phyloP scores from a whole-genome alignment of 1,140 invertebrate species.

The Eufriesea mexicana region DNA sequence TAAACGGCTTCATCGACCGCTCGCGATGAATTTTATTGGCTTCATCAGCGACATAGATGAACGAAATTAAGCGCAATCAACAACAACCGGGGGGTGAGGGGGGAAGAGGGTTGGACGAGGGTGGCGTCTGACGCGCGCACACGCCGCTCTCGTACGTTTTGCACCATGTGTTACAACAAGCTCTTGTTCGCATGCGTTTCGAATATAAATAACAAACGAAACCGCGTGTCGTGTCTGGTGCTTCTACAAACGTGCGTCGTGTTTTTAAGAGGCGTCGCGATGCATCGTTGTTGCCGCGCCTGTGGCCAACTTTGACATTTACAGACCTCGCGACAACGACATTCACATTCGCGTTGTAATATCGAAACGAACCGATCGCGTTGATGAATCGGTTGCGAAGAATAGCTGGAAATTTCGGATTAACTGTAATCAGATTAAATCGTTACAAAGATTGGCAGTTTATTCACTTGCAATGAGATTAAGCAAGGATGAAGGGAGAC shows the following conservation, averaged over 20 bases:
- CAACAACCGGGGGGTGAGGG: too few relatives aligned
- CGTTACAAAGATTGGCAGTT: too few relatives aligned
- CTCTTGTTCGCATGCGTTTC: conserved; percentile 13
- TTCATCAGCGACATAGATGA: conserved; percentile 41
- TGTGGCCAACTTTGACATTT: not conserved
- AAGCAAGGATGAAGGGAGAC: too few relatives aligned
- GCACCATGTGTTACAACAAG: conserved; percentile 24
- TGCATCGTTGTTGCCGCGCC: not conserved
- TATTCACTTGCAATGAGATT: too few relatives aligned
- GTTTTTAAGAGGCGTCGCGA: not conserved
- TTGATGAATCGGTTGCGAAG: too few relatives aligned
- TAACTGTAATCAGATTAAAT: too few relatives aligned
- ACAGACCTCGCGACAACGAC: too few relatives aligned
- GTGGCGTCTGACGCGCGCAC: not conserved
- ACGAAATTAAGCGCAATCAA: conserved; percentile 31
- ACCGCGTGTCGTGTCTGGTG: conserved; percentile 3
- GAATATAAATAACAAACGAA: conserved; percentile 39
- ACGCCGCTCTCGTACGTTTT: conserved; percentile 13
- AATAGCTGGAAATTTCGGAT: too few relatives aligned
- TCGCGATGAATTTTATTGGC: conserved; percentile 48
- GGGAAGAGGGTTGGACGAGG: not conserved
- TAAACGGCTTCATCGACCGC: conserved; percentile 48
- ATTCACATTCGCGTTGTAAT: too few relatives aligned
- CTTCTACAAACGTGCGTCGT: conserved; percentile 16
- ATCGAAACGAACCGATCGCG: too few relatives aligned